Percentiles rank a stretch among this genome's conserved stretches.
Evolutionary conservation across 2,797 vertebrate species (phyloP).

Genomic region (Chaenodraco wilsoni): DNA sequence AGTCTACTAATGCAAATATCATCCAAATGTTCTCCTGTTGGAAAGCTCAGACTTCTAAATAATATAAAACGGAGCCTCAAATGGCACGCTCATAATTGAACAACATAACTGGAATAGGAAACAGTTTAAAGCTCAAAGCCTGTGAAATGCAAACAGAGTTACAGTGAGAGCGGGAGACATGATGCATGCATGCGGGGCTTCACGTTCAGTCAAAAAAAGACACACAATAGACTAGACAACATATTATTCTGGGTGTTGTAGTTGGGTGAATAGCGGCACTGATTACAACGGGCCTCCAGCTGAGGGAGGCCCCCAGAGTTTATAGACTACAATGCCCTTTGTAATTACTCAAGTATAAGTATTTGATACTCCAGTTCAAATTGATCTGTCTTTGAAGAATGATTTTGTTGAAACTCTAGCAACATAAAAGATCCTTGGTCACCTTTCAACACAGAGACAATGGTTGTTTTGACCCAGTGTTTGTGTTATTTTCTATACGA

Average conservation of each 20-base stretch:
- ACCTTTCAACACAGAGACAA: neutral
- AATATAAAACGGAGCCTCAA: conserved; percentile 21
- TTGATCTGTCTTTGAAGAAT: neutral
- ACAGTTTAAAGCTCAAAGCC: neutral
- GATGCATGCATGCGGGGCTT: conserved; percentile 32
- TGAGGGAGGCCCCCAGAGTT: conserved; percentile 44
- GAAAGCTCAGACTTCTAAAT: conserved; percentile 18
- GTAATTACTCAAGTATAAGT: conserved; percentile 48
- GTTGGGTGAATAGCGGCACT: conserved; percentile 40
- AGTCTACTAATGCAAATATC: conserved; percentile 54
- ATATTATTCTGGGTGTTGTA: conserved; percentile 49
- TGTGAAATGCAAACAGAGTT: neutral
- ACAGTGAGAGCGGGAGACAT: conserved; percentile 12
- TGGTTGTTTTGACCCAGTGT: neutral
- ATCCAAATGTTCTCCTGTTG: conserved; percentile 49
- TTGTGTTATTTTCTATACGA: neutral
- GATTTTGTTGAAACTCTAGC: neutral
- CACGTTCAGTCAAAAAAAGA: conserved; percentile 11
- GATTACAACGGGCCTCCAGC: conserved; percentile 51
- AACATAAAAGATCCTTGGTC: neutral
- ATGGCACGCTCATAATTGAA: conserved; percentile 1
- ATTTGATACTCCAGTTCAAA: conserved; percentile 29
- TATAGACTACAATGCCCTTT: conserved; percentile 54
- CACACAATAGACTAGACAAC: conserved; percentile 50
- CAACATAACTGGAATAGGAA: conserved; percentile 1